phyloP scores from a whole-genome alignment of 2,797 vertebrate genomes.

The Mormyrops boulengeri region DNA sequence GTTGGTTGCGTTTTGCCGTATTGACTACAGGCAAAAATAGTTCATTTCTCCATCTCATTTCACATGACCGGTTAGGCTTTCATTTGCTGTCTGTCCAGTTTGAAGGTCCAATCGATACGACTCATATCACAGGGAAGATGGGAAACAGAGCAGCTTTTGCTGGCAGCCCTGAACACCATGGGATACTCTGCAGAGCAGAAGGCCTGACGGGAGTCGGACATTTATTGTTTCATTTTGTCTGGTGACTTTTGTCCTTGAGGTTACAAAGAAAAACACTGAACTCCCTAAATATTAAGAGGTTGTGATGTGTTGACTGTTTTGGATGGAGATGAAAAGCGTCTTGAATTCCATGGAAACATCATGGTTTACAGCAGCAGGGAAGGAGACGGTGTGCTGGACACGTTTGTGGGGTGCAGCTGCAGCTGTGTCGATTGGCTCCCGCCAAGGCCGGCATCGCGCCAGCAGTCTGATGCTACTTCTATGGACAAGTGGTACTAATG shows the following conservation, averaged over 20 bases:
- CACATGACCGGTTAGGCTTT: not conserved
- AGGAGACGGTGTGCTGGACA: not conserved
- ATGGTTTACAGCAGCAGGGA: not conserved
- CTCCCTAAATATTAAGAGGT: not conserved
- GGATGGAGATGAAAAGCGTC: not conserved
- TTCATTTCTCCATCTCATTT: not conserved
- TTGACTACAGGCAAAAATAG: not conserved
- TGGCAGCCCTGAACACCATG: not conserved
- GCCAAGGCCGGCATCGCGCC: conserved; percentile 24
- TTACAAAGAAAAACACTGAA: not conserved
- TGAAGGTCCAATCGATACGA: not conserved
- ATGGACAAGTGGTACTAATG: conserved; percentile 40
- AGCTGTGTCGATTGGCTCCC: not conserved
- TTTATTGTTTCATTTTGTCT: not conserved
- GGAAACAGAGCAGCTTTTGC: not conserved
- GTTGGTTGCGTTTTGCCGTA: not conserved
- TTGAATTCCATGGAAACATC: not conserved
- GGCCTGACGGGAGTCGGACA: not conserved
- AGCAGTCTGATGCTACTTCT: conserved; percentile 19
- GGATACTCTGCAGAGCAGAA: not conserved
- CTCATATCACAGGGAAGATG: not conserved
- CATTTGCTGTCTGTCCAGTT: not conserved
- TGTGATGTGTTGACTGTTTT: not conserved
- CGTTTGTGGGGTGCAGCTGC: not conserved
- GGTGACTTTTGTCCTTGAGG: not conserved